Base-by-base conservation (phyloP, 2,888 invertebrate genomes). In the Heteropelma amictum region DNA sequence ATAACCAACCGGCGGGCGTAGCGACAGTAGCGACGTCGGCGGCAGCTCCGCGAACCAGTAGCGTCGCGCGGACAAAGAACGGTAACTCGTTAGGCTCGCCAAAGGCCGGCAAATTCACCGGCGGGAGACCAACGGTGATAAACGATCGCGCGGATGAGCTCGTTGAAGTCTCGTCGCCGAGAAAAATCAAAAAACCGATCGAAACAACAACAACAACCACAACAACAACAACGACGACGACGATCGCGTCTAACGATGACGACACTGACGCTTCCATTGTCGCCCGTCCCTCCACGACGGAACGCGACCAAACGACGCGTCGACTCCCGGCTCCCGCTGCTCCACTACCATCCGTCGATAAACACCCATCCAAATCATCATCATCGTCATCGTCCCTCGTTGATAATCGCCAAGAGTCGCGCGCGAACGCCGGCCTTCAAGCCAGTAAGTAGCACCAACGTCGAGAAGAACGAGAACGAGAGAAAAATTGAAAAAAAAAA, bases 391-490 rank as follows among this genome's bases (percentile, higher is more conserved):
- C 83, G 47, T 58, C 68, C 68, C 71, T 65, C 67, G 71, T 67
- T 83, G 85, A 87, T 84, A 84, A 83, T 83, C 86, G 87, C 86
- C 83, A 83, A 82, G 84, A 85, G 85, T 83, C 84, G 82, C 86
- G 84, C 35, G 85, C 86, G 83, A 84, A 83, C 84, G 84, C 82
- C 83, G 84, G 82, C 76, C 78, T 79, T 76, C 87, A 86, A 88
- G 86, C 88, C 88, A 89, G 89, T 89, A 88, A 89, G 89, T 89
- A 88, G 88, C 87, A 88, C 86, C 45, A 42, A 51, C 28, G 38
- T 42, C 53, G 12, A 70, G 68, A 65, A 14, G 28, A 28, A 38
- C 12, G 30, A 45, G n/a, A 60, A 42, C n/a, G 26, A 58, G 21
- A 58, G 8, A 40, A 28, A 28, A 35, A 17, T 35, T 7, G 38